Conservation (phyloP, 2,113 vertebrate genomes). For the Acanthochromis polyacanthus region DNA sequence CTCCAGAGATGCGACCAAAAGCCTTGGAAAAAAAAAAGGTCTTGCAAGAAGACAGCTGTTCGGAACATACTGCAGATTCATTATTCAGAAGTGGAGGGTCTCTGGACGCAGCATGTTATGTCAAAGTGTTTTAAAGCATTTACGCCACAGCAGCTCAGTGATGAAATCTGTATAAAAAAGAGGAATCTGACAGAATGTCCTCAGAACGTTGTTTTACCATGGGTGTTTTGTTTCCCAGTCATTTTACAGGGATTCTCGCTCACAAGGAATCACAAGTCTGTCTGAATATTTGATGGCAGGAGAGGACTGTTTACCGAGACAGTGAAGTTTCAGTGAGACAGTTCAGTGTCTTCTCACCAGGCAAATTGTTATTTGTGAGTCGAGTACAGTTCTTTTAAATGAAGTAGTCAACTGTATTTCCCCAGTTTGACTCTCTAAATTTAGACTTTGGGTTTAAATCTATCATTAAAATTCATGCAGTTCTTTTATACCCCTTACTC, state of each 20-base stretch:
- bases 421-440: no score
- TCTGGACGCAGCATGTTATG: constrained; percentile 79
- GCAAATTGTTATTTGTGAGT: constrained; percentile 5
- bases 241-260: constrained; percentile 72
- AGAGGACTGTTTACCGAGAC: constrained; percentile 30
- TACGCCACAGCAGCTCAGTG: constrained; percentile 74
- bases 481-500: no score
- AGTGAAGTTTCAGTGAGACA: constrained; percentile 6
- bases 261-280: constrained; percentile 62
- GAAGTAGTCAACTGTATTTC: no score
- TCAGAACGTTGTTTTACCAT: constrained; percentile 80
- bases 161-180: constrained; percentile 83
- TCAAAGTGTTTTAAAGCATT: constrained; percentile 87
- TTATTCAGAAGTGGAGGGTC: constrained; percentile 82
- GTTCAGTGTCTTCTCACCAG: background rate
- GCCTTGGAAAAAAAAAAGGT: constrained; percentile 41
- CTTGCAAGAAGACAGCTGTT: constrained; percentile 82
- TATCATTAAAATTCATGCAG: no score
- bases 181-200: constrained; percentile 83
- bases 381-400: background rate
- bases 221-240: constrained; percentile 82
- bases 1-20: constrained; percentile 51
- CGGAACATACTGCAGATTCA: constrained; percentile 83
- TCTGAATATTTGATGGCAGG: constrained; percentile 81
- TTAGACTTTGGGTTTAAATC: no score